Evolutionary conservation across 2,113 vertebrate species (phyloP), one percentile per base, ranked within the genome.

Genomic region (Dendropsophus ebraccatus): DNA sequence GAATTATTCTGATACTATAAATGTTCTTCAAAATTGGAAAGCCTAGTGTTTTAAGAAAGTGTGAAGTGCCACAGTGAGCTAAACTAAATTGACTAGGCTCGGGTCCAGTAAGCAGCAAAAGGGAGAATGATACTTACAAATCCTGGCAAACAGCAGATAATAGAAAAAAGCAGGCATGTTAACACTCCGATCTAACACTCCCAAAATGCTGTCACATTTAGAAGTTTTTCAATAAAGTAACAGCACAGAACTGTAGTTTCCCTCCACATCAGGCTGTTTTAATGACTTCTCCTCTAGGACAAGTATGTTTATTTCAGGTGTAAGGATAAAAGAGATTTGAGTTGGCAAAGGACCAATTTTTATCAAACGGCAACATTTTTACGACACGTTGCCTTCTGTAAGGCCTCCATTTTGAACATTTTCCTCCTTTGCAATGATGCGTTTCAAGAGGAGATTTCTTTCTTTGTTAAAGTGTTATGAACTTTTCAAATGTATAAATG

Each of bases 1-100:
- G 89, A 89, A 92, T 94, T 90, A 91, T 88, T 87, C 83, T 89
- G 88, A 87, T 90, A 86, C 90, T 82, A 90, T 86, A 92, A 93
- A 90, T 89, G 91, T 90, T 88, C 91, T 89, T 89, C 87, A 89
- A 91, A 92, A 90, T 83, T 90, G 88, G 89, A 91, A 90, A 91
- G 62, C 78, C 45, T 76, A 50, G 85, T 89, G 87, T 89, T 93
- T 92, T 91, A 91, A 90, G 91, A 73, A 93, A 93, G 87, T 83
- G 87, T 92, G 87, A 89, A 73, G n/a, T 74, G 21, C 82, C 88
- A 88, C 0, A 72, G 90, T 89, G 91, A 93, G 88, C 87, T 88
- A 84, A 75, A 85, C 30, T 69, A 89, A 90, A 91, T 82, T 88
- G 89, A 87, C 83, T 86, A 90, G 92, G 90, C 90, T 88, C 86